phyloP scores from a whole-genome alignment of 1,140 invertebrate species.

The Hyposmocoma kahamanoa region DNA sequence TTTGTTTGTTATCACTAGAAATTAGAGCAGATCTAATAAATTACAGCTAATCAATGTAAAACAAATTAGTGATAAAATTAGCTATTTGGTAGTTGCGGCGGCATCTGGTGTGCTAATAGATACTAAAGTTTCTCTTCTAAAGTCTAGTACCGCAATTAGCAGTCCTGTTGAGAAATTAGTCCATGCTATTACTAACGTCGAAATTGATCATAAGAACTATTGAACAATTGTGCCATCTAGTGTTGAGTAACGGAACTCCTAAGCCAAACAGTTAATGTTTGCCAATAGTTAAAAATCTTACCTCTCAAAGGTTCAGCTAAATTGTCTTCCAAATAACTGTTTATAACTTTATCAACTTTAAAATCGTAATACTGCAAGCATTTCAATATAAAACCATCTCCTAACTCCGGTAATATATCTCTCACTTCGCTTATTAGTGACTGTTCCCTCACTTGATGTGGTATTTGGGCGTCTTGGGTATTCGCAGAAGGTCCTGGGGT shows the following conservation, averaged over 20 bases:
- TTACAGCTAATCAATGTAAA: no score
- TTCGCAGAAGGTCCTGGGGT: no score
- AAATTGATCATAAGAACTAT: no score
- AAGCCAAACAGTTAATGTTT: neutral
- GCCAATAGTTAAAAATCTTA: conserved; percentile 15
- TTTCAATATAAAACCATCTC: conserved; percentile 81
- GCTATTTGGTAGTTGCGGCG: no score
- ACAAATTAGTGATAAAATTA: no score
- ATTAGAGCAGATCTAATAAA: no score
- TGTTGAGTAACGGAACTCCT: no score
- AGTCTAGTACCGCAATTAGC: no score
- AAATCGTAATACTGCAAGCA: conserved; percentile 85
- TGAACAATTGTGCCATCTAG: no score
- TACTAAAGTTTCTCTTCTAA: conserved; percentile 1
- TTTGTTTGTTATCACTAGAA: no score
- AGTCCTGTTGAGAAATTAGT: neutral
- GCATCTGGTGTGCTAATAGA: no score
- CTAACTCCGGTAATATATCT: conserved; percentile 87
- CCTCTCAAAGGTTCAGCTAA: conserved; percentile 56
- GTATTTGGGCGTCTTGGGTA: conserved; percentile 61
- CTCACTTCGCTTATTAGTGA: conserved; percentile 80
- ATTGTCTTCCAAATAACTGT: conserved; percentile 84
- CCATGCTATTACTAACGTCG: neutral
- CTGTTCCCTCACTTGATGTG: conserved; percentile 70
- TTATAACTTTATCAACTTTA: conserved; percentile 82